Evolutionary conservation across 2,888 invertebrate genomes (phyloP).

Genomic region (Spodoptera littoralis): DNA sequence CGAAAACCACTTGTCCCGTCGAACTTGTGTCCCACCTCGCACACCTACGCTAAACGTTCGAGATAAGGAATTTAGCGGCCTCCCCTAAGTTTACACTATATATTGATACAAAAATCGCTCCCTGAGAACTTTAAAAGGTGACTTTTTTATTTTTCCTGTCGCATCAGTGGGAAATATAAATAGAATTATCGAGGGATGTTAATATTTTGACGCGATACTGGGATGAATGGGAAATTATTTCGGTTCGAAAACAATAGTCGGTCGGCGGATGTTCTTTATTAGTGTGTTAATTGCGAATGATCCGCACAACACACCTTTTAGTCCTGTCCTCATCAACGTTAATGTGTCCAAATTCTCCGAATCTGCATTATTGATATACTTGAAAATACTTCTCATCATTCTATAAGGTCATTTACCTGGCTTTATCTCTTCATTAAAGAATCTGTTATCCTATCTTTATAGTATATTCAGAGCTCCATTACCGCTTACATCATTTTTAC

Average conservation of each 20-base stretch:
- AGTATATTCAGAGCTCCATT: neutral
- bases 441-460: too few species aligned
- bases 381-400: too few species aligned
- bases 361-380: too few species aligned
- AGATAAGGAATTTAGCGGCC: conserved; percentile 87
- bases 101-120: conserved; percentile 77
- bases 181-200: conserved; percentile 74
- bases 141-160: conserved; percentile 70
- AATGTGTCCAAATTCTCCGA: too few species aligned
- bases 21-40: conserved; percentile 61
- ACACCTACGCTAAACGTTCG: conserved; percentile 75
- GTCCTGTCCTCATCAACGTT: too few species aligned
- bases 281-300: conserved; percentile 18
- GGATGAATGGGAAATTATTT: conserved; percentile 43
- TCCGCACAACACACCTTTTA: too few species aligned
- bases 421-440: too few species aligned
- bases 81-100: conserved; percentile 77
- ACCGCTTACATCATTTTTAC: neutral
- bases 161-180: conserved; percentile 82
- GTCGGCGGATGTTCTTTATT: conserved; percentile 13
- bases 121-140: conserved; percentile 72
- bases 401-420: too few species aligned
- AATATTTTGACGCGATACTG: conserved; percentile 55
- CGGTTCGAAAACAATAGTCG: conserved; percentile 30
- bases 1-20: conserved; percentile 62